Evolutionary conservation across 92 coral and sea anemone species (phyloP), one percentile per base, ranked within the genome.

Genomic region (Heteractis magnifica): DNA sequence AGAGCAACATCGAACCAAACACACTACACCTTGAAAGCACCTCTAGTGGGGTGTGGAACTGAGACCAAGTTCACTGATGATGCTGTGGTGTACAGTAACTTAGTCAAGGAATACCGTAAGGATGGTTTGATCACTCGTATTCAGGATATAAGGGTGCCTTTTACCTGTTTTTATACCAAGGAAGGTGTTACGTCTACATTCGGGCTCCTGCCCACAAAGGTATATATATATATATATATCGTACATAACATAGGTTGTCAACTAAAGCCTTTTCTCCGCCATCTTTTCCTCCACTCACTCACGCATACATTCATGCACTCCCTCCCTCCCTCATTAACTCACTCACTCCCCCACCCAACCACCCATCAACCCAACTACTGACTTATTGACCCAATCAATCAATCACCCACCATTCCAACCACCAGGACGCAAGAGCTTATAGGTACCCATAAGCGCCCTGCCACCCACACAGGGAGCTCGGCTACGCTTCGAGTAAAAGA

Each of bases 141-240:
- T 71, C 91, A 90, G 10, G 93, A 89, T 72, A 85, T 94, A 13
- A 56, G 85, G 70, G 89, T 93, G 50, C 98, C 95, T 10, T 93
- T 93, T 65, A 89, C 87, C 62, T 93, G 98, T 77, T 93, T 56
- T 80, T 93, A 93, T 55, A 89, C 94, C n/a, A 91, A 89, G 60
- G 91, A 89, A 71, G 98, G 98, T 7, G 90, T 91, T n/a, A 91
- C 98, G 2, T 93, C 98, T 10, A 93, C 98, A 19, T 87, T 80
- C 76, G 98, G 98, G 7, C 64, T 93, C 49, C 80, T 91, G 16
- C 98, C 98, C 2, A 71, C 85, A 55, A 93, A 89, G 97, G 94
- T 93, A 81, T 49, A 44, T 6, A 12, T 8, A 55, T 55, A 0
- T 53, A 53, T 53, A 53, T 53, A 53, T 7, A 53, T 55, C 59